Base-by-base conservation (phyloP, 2,888 invertebrate genomes). In the Drosophila infuscata region DNA sequence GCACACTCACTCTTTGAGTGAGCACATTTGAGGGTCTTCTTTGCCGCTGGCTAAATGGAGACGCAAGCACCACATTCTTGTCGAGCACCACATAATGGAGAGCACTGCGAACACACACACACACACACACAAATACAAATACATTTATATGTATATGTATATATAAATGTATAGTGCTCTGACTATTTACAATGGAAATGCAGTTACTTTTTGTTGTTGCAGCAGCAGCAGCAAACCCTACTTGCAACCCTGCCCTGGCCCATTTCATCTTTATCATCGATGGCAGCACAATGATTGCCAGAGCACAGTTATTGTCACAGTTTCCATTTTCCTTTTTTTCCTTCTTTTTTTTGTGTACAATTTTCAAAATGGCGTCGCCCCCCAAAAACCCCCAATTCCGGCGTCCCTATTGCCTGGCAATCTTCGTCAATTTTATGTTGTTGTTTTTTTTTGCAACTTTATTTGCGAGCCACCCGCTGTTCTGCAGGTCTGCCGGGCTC, bases 131-230 rank as follows among this genome's bases (percentile, higher is more conserved):
- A 61, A 38, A 57, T 53, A 64, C 8, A 46, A 20, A 35, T n/a
- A 12, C 35, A 8, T 8, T 8, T 35, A 9, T 15, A 25, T 36
- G 15, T 17, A 38, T n/a, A 41, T 4, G 4, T 4, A 41, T 41
- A 41, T 33, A 46, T 43, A 33, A 25, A 35, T 29, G 29, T 36
- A 29, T 64, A 79, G 82, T 82, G 82, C 83, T 85, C 67, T 25
- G 74, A 85, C 70, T 85, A 88, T 91, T 89, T 88, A 85, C 91
- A 91, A 91, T 88, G 71, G 83, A 74, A 91, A 71, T 88, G 86
- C 90, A 86, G 68, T 76, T 79, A 81, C 82, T 88, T 76, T 75
- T 82, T 88, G 73, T 74, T 83, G 29, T 15, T 30, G 56, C 29
- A 51, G 12, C 41, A 49, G 12, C 41, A 49, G 17, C 51, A 52